phyloP scores from a whole-genome alignment of 2,888 invertebrate species.

The Agrotis ipsilon region DNA sequence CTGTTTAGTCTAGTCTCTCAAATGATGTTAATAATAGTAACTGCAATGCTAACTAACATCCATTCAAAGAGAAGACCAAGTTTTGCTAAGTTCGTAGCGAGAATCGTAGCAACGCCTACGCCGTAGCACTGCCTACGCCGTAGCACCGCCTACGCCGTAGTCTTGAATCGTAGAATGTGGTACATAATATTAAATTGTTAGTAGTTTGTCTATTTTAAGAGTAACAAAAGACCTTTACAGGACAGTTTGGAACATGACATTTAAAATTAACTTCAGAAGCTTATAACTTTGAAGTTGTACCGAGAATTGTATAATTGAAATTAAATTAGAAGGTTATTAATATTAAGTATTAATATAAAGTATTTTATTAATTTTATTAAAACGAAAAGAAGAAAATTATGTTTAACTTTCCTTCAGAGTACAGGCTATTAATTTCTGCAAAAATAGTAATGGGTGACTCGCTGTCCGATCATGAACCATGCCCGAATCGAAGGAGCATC shows the following conservation, averaged over 20 bases:
- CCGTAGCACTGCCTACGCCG: slow-evolving; percentile 18
- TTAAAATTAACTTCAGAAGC: not conserved
- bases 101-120: slow-evolving; percentile 13
- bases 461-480: too few species aligned
- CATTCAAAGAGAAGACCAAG: not conserved
- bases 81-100: slow-evolving; percentile 7
- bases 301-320: too few species aligned
- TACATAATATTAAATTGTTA: not conserved
- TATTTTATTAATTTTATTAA: too few species aligned
- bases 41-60: not conserved
- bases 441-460: too few species aligned
- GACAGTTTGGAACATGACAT: too few species aligned
- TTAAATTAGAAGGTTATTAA: too few species aligned
- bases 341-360: too few species aligned
- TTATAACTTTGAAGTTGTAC: not conserved
- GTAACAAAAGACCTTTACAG: not conserved
- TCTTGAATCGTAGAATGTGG: not conserved
- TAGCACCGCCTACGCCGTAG: slow-evolving; percentile 25
- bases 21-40: not conserved
- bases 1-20: not conserved
- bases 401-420: too few species aligned
- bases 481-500: too few species aligned
- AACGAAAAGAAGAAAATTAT: too few species aligned
- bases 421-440: too few species aligned
- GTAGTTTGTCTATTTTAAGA: not conserved